Base-by-base conservation (phyloP, 2,797 vertebrate genomes). In the Cynodonichthys magdalenae region DNA sequence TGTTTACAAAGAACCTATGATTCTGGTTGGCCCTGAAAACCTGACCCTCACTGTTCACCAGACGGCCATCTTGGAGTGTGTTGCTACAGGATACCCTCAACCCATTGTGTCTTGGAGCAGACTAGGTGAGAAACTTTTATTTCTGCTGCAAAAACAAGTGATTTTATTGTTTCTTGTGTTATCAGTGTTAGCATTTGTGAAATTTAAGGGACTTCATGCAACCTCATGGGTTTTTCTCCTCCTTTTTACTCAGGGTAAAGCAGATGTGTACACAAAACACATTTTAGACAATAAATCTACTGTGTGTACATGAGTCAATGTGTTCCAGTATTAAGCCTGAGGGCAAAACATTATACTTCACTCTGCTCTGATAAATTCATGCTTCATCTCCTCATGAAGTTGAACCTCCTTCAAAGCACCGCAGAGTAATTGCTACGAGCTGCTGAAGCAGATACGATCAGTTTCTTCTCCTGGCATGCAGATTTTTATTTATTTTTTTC, bases 51-150 rank as follows among this genome's bases (percentile, higher is more conserved):
- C 97, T 0, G 95, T 99, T 87, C 98, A 99, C 90, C 97, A 99
- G 92, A 99, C 98, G 0, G 98, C 98, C 0, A 96, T 99, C 83
- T 93, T 99, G 85, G 98, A 99, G 84, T 99, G 98, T 63, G 94
- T 99, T 52, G 98, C 98, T 31, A 99, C 98, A 0, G 98, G 98
- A 78, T 98, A 97, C 81, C 98, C 98, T 15, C 93, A 95, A 9
- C 98, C 98, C 73, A 99, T 99, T 28, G 98, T 99, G 70, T 99
- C 98, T 68, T 99, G 98, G 98, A 99, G 98, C 90, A 95, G 98
- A 80, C 92, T 99, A 28, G 98, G 98, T 99, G 92, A 95, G 96
- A 80, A 59, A 49, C 45, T 66, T 14, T 18, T 42, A n/a, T 39
- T 17, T 5, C 24, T 24, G 24, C 24, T 24, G 24, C 24, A 24